Base-by-base conservation (phyloP, 2,113 vertebrate species). In the Columba livia region DNA sequence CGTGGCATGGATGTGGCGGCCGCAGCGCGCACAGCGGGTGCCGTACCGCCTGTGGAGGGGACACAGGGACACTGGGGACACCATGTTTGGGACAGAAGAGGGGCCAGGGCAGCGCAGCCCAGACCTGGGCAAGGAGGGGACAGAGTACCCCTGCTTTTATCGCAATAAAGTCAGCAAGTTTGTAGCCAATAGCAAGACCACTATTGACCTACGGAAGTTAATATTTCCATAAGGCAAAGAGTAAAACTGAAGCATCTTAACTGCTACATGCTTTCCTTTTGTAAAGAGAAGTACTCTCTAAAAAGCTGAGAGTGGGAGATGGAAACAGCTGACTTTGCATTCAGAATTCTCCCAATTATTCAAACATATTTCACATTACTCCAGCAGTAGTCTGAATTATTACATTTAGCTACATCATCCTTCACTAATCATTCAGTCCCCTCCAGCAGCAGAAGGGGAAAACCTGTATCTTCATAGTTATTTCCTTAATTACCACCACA, bases 1-100 rank as follows among this genome's bases (percentile, higher is more conserved):
- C 3, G 99, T 99, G 50, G 99, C 98, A 73, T 99, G 99, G 94
- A 99, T 99, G 95, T 99, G 99, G 74, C 99, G 98, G 73, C 99
- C 99, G 50, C 99, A 99, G 87, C 99, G 99, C 50, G 99, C 99
- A 51, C 99, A 99, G 94, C 99, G 99, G 1, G 99, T 99, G 69
- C 99, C 99, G 44, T 99, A 99, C 47, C 99, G 98, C 98, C 99
- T 99, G 97, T 92, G 93, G 72, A 8, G 42, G 44, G 44, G 18
- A 47, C 44, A 47, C 40, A 40, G 40, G 40, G 18, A 47, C 44
- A 47, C 40, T 14, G 40, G 40, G 40, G 40, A 47, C 44, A 10
- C 44, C 44, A 18, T 17, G 17, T 18, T 19, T 18, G 44, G 44
- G 44, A 47, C 44, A 47, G 18, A 47, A 19, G 44, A 47, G 44